Base-by-base conservation (phyloP, 2,113 vertebrate species). In the Kryptolebias marmoratus region DNA sequence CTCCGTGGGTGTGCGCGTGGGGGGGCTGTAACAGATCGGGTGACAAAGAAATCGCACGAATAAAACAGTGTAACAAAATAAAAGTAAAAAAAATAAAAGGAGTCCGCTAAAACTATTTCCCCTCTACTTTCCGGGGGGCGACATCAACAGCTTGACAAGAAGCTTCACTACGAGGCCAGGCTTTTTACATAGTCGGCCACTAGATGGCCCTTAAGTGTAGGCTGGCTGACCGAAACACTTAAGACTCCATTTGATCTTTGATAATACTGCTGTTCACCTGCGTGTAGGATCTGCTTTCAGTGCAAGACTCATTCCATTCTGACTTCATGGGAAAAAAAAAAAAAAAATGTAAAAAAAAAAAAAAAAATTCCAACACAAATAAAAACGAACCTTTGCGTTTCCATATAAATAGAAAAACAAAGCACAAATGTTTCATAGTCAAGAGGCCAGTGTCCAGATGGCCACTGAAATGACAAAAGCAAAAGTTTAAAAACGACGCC, bases 211-310 rank as follows among this genome's bases (percentile, higher is more conserved):
- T 87, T 77, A 79, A 85, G 75, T 70, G 77, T 50, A 78, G 76
- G 77, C 81, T 68, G 68, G 61, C 71, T 69, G 60, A 64, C 77
- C 64, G 54, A 64, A 82, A 84, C 80, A 75, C 76, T 73, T 6
- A 71, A 73, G 81, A 85, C 88, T 90, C 80, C 60, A 69, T 82
- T 90, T 89, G 90, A 90, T 89, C 89, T 88, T 88, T 86, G 78
- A 92, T 94, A 94, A 94, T 94, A 95, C 93, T 95, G 93, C 85
- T 84, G 87, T 70, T 90, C 76, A 89, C 78, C 83, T 90, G 82
- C 42, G 77, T 81, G 77, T 77, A 88, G 87, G 89, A 93, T 88
- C 91, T 89, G 90, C 87, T 81, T 90, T 93, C 94, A 95, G 93
- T 94, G 93, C 94, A 93, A 92, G 87, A 91, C 88, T 89, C 77